A percentile compares a stretch with the other conserved stretches of the same genome.
phyloP scores from a whole-genome alignment of 2,113 vertebrate species.

The Ictalurus punctatus region DNA sequence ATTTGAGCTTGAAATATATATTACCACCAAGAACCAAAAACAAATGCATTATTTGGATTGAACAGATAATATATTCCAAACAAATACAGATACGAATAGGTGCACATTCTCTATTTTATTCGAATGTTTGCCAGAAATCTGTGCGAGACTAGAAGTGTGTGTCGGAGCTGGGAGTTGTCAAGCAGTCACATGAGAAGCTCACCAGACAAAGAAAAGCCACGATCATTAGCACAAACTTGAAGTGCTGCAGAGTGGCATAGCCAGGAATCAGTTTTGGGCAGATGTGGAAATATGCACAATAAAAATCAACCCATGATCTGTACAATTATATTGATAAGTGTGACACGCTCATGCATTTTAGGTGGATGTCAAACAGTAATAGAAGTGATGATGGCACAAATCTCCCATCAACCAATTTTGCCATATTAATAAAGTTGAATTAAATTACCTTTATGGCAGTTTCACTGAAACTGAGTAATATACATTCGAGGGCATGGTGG shows the following conservation, averaged over 20 bases:
- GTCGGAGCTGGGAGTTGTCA: neutral
- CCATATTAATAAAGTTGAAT: neutral
- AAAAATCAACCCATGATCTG: neutral
- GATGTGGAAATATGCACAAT: neutral
- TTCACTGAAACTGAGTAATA: neutral
- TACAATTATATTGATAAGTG: neutral
- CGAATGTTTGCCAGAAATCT: neutral
- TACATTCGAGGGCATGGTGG: neutral
- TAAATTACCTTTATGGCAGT: neutral
- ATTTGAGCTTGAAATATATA: neutral
- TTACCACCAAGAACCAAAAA: neutral
- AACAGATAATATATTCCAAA: neutral
- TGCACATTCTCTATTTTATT: neutral
- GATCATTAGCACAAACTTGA: conserved; percentile 12
- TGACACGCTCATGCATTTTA: neutral
- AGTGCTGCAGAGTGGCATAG: neutral
- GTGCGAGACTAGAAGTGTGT: neutral
- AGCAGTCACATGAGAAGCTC: neutral
- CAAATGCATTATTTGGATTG: neutral
- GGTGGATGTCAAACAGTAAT: neutral
- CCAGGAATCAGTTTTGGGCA: neutral
- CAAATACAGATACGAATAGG: neutral
- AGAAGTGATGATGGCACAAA: neutral
- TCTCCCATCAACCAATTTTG: neutral
- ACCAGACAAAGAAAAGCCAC: neutral